Conservation (phyloP, 64 coral and sea anemone species). For the Montipora foliosa region DNA sequence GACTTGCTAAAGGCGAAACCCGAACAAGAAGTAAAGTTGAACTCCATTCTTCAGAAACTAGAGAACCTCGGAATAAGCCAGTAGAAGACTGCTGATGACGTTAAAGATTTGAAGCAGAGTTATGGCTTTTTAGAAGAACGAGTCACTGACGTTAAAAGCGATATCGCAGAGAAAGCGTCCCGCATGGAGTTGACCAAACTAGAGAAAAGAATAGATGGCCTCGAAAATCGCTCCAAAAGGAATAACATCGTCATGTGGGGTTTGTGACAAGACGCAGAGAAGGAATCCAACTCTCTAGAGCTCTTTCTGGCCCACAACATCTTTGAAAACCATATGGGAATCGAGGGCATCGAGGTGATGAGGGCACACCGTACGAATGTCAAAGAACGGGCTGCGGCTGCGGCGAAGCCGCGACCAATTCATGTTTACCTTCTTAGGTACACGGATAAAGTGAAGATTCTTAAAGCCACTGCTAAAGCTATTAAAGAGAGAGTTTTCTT, state of each 20-base stretch:
- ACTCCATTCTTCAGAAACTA: conserved; percentile 20
- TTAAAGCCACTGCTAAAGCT: neutral
- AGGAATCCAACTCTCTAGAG: too few species aligned
- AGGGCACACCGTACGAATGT: too few species aligned
- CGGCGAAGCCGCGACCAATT: neutral
- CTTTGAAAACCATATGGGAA: too few species aligned
- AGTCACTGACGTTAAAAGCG: too few species aligned
- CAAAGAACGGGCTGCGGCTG: too few species aligned
- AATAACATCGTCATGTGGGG: too few species aligned
- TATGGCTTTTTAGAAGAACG: too few species aligned
- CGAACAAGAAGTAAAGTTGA: neutral
- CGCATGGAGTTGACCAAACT: neutral
- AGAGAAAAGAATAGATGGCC: neutral
- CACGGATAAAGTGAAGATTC: neutral
- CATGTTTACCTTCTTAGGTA: neutral
- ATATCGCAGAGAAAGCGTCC: too few species aligned
- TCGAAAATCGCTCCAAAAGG: neutral
- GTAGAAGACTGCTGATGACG: neutral
- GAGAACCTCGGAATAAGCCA: conserved; percentile 2
- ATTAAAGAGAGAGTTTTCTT: neutral
- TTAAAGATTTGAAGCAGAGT: too few species aligned
- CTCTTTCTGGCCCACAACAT: too few species aligned
- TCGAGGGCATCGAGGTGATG: too few species aligned
- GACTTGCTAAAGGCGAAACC: neutral
- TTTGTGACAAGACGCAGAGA: too few species aligned